Evolutionary conservation across 2,797 vertebrate genomes (phyloP), one percentile per base, ranked within the genome.

Genomic region (Tarsius wallacei): DNA sequence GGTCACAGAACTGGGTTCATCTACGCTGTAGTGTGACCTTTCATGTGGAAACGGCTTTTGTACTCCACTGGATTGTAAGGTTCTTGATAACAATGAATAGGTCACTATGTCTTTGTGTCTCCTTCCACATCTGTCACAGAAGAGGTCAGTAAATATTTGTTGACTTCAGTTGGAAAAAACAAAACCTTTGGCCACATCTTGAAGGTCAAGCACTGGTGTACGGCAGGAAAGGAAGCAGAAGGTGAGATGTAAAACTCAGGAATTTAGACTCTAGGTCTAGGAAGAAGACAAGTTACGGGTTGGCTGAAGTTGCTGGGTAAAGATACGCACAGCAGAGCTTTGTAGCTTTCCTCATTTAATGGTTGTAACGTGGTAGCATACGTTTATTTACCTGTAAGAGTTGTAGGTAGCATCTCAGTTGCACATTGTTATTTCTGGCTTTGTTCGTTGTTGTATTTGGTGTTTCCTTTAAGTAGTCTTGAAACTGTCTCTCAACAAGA

Each of bases 61-160:
- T 85, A 91, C 91, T 78, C 47, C 26, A 19, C 15, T 71, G 71
- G 55, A 73, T 90, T 31, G 5, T 74, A 73, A 80, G 15, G 16
- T 24, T 93, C 16, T 84, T 91, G 31, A 28, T 89, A 73, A 73
- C 7, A 84, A 17, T n/a, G n/a, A 73, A 24, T 2, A 49, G 57
- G 33, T 93, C 31, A n/a, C 9, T 33, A 5, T 80, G 31, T 31
- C 36, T 59, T 55, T 63, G 19, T 78, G 22, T 42, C 51, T 61
- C 55, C 28, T 66, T 16, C 2, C 90, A 59, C 14, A 59, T 83
- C 24, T 90, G 0, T 91, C 63, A 53, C 8, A 87, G 70, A 85
- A 84, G 87, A 90, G 36, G 28, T 94, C 16, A 28, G 73, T 87
- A 87, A 78, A 88, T 66, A 85, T 49, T 90, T 81, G 16, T 28